Evolutionary conservation across 2,113 vertebrate genomes (phyloP), one percentile per base, ranked within the genome.

Genomic region (Paralichthys olivaceus): DNA sequence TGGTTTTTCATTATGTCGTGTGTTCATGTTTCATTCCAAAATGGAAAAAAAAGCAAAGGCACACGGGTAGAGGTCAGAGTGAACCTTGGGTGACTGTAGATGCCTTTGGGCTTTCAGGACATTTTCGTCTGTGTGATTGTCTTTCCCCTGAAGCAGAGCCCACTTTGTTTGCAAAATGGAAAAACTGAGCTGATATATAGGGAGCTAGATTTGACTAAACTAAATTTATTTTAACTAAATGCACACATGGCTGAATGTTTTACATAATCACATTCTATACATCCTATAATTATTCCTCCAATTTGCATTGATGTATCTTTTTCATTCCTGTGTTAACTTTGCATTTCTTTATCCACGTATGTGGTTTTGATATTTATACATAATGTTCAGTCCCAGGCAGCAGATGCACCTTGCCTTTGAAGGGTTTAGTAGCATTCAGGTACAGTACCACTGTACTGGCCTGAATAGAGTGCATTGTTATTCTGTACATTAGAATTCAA

Each of bases 51-150:
- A 32, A 22, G 57, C 56, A 72, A 59, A 70, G 58, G 19, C 54
- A 58, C 54, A 57, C 2, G 23, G 67, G 69, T 23, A 66, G 80
- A 86, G 79, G 71, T 79, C 75, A 84, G 49, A 76, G 29, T n/a
- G 61, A 84, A 83, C 72, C 80, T 59, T 56, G 74, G 68, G 72
- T 76, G 80, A 71, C 34, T 56, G 56, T n/a, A 72, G 57, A 69
- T 62, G 75, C 77, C 69, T 57, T 56, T 55, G 65, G 72, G 78
- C 75, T 75, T 77, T 73, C 12, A 2, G 51, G 72, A 75, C 81
- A 63, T 71, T 84, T 72, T 51, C 61, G 67, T 84, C 64, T 61
- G n/a, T 47, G 45, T 73, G 66, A 83, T 55, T 37, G 77, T 79
- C 43, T 72, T 57, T 72, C 37, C 22, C 59, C 53, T 26, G 13